Evolutionary conservation across 2,888 invertebrate species (phyloP), one percentile per base, ranked within the genome.

Genomic region (Pollenia amentaria): DNA sequence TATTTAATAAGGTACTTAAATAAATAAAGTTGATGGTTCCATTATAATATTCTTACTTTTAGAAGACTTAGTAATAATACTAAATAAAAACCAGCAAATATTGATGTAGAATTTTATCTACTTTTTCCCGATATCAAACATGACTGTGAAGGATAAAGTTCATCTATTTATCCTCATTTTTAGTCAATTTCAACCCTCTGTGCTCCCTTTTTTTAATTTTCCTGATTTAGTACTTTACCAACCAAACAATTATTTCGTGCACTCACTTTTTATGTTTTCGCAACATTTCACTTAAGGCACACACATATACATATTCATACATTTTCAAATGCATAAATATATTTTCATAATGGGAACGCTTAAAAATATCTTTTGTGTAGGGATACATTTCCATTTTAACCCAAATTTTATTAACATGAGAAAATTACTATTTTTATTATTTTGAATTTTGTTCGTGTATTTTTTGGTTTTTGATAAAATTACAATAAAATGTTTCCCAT

Each of bases 331-430:
- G 21, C 18, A 57, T 72, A 16, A 51, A 18, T 51, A 29, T 82
- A 73, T 69, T 85, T 85, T 82, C 16, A 62, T 82, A 85, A 85
- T 85, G 85, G 82, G 85, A 85, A 73, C 85, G 78, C 82, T 21
- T 82, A 85, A 85, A 85, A 78, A 82, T 85, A 85, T 21, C 42
- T 65, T 69, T 10, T 80, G 70, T 77, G 64, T 85, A 81, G 80
- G 76, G 72, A 72, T 70, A 77, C 38, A 72, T 65, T 80, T 80
- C 60, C 38, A 60, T 53, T 77, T 46, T 70, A 78, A 64, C 77
- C 64, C 18, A 84, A 77, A 70, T 78, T 65, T 69, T 53, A 42
- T 73, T 77, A 42, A 60, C 57, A 64, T 55, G 77, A n/a, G 69
- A 67, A 77, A 83, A 48, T 21, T 46, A 53, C 48, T 46, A 29